Evolutionary conservation across 2,113 vertebrate genomes (phyloP), one percentile per base, ranked within the genome.

Genomic region (Quiscalus mexicanus): DNA sequence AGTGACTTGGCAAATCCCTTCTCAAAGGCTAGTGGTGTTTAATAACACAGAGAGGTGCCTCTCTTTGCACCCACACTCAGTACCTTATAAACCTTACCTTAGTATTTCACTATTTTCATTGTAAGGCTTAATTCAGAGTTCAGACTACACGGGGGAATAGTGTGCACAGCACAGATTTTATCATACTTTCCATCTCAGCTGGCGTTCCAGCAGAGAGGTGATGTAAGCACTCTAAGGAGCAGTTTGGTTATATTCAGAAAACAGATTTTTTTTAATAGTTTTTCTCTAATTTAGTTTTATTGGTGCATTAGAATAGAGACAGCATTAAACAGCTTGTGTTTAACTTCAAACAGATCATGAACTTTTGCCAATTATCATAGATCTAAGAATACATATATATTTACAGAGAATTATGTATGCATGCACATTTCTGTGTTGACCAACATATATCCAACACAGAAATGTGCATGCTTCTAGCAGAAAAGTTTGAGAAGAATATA

Each of bases 181-280:
- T 83, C 10, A 2, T 88, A 47, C 39, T 94, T 83, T 67, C 84
- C 12, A 3, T 64, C 84, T 95, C 80, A 84, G n/a, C 60, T 88
- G 71, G 30, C 42, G 90, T 94, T 87, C 45, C 71, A 76, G 79
- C 35, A 87, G 37, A 90, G 88, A 42, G 60, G 23, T 95, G 81
- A 96, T 65, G 79, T 80, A 85, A 94, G 52, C 68, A 67, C 82
- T 67, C 84, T 41, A 78, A 86, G 92, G 87, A 97, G 12, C 42
- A 77, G 31, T 95, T 91, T 44, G 39, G 41, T 80, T 91, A 65
- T 62, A 83, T 83, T 62, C 65, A 91, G 59, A 87, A 87, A 90
- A 79, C 52, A 76, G 62, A 85, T 49, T 59, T 87, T 89, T 89
- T 87, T 78, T 58, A 20, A 30, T 37, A 63, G 25, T 11, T 85